Conservation (phyloP, 1,140 invertebrate species). For the Sycophaga agraensis region DNA sequence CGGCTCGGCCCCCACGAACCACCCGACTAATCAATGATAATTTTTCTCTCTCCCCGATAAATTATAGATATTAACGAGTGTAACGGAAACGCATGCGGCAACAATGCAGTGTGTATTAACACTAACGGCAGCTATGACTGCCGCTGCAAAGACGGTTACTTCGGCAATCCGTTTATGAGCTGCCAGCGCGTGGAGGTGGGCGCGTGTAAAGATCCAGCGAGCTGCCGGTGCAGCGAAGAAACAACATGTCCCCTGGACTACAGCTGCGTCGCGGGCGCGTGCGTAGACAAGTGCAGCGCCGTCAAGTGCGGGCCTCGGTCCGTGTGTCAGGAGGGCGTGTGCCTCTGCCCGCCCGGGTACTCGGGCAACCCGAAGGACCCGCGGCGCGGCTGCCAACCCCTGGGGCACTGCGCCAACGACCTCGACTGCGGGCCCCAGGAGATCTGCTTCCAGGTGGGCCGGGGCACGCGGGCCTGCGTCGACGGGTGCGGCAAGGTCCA, state of each 20-base stretch:
- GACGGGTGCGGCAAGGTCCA: constrained; percentile 84
- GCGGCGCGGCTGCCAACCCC: constrained; percentile 67
- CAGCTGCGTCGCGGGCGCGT: constrained; percentile 69
- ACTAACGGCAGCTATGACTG: constrained; percentile 85
- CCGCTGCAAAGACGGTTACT: constrained; percentile 76
- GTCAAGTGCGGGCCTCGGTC: constrained; percentile 80
- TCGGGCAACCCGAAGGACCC: constrained; percentile 76
- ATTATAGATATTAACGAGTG: constrained; percentile 79
- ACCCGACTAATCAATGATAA: constrained; percentile 8
- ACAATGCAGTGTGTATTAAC: constrained; percentile 85
- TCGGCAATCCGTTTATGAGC: constrained; percentile 82
- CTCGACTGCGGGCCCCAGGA: constrained; percentile 77
- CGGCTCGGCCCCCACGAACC: background rate
- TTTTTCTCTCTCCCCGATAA: background rate
- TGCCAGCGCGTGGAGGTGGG: constrained; percentile 70
- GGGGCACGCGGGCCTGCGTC: constrained; percentile 76
- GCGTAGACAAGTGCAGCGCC: constrained; percentile 72
- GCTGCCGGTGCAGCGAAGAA: constrained; percentile 70
- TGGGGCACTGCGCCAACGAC: constrained; percentile 76
- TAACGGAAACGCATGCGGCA: constrained; percentile 75
- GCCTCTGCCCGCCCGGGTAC: constrained; percentile 77
- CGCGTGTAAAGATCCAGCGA: constrained; percentile 67
- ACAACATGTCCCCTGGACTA: constrained; percentile 75
- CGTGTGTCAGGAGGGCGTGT: constrained; percentile 76
- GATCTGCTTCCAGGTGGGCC: constrained; percentile 82